These are phyloP conservation scores for Grus americana DNA, from an alignment of 2,113 vertebrate species.

Conservation along the genomic window DNA sequence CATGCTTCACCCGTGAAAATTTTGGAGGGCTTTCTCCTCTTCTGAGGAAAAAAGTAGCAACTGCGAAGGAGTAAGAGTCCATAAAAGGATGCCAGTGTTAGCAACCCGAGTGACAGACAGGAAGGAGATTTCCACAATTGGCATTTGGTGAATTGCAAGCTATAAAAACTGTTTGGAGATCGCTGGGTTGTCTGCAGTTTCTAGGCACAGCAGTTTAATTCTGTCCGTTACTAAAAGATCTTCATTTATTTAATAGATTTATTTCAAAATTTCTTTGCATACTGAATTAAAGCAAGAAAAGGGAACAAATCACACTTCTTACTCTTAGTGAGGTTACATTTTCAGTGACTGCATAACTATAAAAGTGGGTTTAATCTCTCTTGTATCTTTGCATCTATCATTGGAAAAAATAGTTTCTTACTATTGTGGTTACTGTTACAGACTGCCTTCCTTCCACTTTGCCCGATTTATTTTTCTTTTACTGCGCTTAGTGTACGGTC, in stretches of 20 bases:
- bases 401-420: not conserved
- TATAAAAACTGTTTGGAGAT: slow-evolving; percentile 43
- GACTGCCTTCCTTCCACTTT: not conserved
- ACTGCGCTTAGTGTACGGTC: not conserved
- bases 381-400: not conserved
- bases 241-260: not conserved
- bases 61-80: not conserved
- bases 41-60: not conserved
- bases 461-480: not conserved
- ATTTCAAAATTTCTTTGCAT: not conserved
- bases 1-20: not conserved
- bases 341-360: not conserved
- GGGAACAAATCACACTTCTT: not conserved
- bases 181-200: not conserved
- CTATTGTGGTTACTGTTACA: not conserved
- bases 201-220: not conserved
- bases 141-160: slow-evolving; percentile 60
- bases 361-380: not conserved
- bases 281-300: not conserved
- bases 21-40: not conserved
- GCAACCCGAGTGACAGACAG: slow-evolving; percentile 47
- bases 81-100: slow-evolving; percentile 21
- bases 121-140: slow-evolving; percentile 42
- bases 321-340: not conserved
- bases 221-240: not conserved